Percentiles rank a stretch among this genome's conserved stretches.
Evolutionary conservation across 2,797 vertebrate genomes (phyloP).

Genomic region (Coilia nasus): DNA sequence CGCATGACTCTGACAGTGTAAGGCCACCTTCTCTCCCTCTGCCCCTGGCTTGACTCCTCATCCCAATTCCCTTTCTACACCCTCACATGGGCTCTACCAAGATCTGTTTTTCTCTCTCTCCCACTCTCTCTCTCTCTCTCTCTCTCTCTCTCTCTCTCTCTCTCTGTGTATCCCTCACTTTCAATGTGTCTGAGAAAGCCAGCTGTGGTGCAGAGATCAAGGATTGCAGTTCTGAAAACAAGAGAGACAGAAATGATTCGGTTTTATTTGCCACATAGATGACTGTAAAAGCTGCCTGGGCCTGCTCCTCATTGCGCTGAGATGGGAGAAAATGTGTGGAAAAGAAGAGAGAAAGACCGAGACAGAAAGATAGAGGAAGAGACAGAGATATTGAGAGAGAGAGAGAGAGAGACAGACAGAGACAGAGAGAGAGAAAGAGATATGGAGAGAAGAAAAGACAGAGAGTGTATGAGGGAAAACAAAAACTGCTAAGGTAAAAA

Average conservation of each 20-base stretch:
- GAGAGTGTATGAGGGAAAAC: not conserved
- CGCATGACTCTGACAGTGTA: not conserved
- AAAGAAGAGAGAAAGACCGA: not conserved
- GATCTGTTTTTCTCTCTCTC: not conserved
- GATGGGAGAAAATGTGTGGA: not conserved
- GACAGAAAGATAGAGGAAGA: not conserved
- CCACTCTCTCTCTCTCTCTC: not conserved
- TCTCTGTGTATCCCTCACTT: not conserved
- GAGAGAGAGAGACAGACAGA: not conserved
- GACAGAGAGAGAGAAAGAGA: not conserved
- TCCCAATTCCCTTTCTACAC: not conserved
- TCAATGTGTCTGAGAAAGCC: not conserved
- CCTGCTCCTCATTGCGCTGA: not conserved
- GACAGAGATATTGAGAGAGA: not conserved
- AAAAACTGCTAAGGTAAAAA: not conserved
- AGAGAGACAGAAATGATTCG: conserved; percentile 9
- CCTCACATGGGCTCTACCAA: not conserved
- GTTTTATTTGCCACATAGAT: not conserved
- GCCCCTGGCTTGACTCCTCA: not conserved
- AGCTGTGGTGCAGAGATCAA: not conserved
- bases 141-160: not conserved
- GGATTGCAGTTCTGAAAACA: not conserved
- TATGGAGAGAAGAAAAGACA: not conserved
- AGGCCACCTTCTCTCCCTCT: not conserved
- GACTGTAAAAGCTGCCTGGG: not conserved